These are phyloP conservation scores for Holothuria scabra DNA, from an alignment of 53 echinoderm and acorn worm species.

Conservation along the genomic window DNA sequence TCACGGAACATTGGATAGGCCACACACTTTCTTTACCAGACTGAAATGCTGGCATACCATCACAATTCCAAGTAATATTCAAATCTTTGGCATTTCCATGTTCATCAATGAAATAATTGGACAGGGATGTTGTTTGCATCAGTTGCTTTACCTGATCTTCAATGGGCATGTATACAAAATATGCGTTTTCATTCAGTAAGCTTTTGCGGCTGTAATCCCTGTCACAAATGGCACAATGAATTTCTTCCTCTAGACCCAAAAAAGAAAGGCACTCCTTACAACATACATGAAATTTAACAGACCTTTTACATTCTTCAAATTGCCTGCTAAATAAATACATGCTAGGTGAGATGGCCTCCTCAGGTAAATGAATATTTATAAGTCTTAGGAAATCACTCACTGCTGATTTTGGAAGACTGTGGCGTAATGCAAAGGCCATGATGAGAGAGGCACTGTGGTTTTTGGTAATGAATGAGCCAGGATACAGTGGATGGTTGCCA, in stretches of 20 bases:
- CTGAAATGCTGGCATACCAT: constrained; percentile 73
- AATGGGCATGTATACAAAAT: constrained; percentile 18
- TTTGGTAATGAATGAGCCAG: neutral
- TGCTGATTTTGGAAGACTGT: constrained; percentile 12
- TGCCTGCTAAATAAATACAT: neutral
- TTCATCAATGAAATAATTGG: constrained; percentile 6
- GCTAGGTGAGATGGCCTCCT: neutral
- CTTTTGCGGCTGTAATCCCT: neutral
- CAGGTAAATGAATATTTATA: constrained; percentile 24
- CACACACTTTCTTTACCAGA: constrained; percentile 63
- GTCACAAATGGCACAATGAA: constrained; percentile 1
- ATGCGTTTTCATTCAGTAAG: constrained; percentile 4
- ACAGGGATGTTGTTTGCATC: neutral
- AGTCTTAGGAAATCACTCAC: constrained; percentile 1
- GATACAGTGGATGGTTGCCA: neutral
- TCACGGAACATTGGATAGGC: constrained; percentile 59
- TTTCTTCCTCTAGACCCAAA: neutral
- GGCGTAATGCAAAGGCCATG: constrained; percentile 11
- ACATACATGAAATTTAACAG: constrained; percentile 13
- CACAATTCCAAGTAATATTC: constrained; percentile 55
- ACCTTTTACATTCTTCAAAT: neutral
- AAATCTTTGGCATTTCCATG: neutral
- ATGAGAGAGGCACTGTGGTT: constrained; percentile 25
- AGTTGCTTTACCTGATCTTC: neutral
- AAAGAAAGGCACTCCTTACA: constrained; percentile 14